These are phyloP conservation scores for Tetramorium parvispinum DNA, from an alignment of 1,140 invertebrate species.

Conservation along the genomic window DNA sequence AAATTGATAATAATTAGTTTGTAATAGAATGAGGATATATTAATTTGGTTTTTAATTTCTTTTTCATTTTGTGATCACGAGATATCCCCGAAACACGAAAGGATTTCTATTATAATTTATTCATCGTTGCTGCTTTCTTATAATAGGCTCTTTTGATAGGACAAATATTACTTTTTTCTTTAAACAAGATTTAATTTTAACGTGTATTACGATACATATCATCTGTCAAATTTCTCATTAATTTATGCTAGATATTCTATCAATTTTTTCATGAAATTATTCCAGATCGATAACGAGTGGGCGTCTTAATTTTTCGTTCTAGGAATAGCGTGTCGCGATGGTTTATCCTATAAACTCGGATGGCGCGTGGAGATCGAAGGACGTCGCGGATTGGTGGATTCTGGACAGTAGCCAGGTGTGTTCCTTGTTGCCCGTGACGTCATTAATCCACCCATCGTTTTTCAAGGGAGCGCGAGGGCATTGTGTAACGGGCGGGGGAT, in stretches of 20 bases:
- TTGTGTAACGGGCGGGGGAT: constrained; percentile 84
- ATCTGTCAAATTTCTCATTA: not conserved
- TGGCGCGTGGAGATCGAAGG: constrained; percentile 55
- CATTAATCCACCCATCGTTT: constrained; percentile 85
- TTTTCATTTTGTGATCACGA: not conserved
- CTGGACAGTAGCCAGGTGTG: constrained; percentile 82
- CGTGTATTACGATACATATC: not conserved
- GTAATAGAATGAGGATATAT: not conserved
- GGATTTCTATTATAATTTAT: not conserved
- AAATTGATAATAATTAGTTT: not conserved
- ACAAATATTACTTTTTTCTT: not conserved
- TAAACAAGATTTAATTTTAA: constrained; percentile 1
- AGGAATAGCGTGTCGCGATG: constrained; percentile 67
- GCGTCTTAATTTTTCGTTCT: constrained; percentile 11
- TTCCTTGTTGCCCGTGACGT: constrained; percentile 79
- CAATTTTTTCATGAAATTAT: not conserved
- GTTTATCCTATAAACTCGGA: constrained; percentile 40
- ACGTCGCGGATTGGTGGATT: constrained; percentile 76
- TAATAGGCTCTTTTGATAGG: not conserved
- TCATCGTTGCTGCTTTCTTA: not conserved
- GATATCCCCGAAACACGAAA: not conserved
- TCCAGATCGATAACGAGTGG: not conserved
- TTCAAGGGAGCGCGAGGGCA: constrained; percentile 80
- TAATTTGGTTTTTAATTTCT: not conserved
- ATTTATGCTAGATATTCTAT: not conserved